Conservation (phyloP, 2,888 invertebrate species). For the Furcula furcula region DNA sequence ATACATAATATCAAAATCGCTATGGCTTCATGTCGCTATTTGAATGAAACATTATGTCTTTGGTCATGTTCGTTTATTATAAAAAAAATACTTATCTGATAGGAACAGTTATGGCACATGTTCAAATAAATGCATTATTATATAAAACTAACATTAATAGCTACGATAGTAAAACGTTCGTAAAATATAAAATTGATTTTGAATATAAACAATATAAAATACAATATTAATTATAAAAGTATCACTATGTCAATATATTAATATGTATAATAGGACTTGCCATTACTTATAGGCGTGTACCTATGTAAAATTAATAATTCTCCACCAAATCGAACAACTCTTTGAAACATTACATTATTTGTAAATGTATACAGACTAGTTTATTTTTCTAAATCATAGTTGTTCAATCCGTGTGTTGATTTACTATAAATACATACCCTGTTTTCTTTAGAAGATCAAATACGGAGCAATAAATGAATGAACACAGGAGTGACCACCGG, state of each 20-base stretch:
- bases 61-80: slow-evolving; percentile 19
- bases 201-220: not conserved
- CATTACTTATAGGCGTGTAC: too few relatives aligned
- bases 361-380: too few relatives aligned
- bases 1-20: slow-evolving; percentile 24
- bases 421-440: too few relatives aligned
- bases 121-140: slow-evolving; percentile 1
- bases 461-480: too few relatives aligned
- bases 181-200: not conserved
- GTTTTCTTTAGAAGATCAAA: too few relatives aligned
- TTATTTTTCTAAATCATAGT: too few relatives aligned
- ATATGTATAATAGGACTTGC: too few relatives aligned
- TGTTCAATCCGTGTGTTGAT: too few relatives aligned
- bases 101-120: slow-evolving; percentile 29
- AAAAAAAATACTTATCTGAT: slow-evolving; percentile 3
- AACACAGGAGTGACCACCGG: too few relatives aligned
- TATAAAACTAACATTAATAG: not conserved
- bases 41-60: slow-evolving; percentile 18
- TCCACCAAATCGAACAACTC: too few relatives aligned
- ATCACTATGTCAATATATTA: not conserved
- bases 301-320: too few relatives aligned
- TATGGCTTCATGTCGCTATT: slow-evolving; percentile 18
- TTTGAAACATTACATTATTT: too few relatives aligned
- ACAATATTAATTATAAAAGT: not conserved
- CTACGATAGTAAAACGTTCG: not conserved